phyloP scores from a whole-genome alignment of 2,797 vertebrate genomes.

The Chaenodraco wilsoni region DNA sequence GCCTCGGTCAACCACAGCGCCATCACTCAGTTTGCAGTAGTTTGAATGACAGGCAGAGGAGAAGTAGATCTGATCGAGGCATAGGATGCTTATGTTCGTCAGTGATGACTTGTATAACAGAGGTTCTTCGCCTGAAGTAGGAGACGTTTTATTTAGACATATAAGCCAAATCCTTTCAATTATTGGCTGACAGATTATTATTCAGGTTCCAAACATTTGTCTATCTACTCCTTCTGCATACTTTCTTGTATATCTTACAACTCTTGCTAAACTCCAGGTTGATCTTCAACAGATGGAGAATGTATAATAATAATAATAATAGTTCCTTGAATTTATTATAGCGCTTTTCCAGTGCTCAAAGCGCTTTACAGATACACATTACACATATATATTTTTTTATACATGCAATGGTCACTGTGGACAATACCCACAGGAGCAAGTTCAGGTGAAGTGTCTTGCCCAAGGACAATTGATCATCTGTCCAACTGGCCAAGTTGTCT shows the following conservation, averaged over 20 bases:
- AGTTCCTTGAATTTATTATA: too few relatives aligned
- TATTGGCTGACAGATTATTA: not conserved
- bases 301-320: not conserved
- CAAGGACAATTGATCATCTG: not conserved
- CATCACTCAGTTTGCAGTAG: conserved; percentile 46
- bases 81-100: conserved; percentile 1
- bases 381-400: too few relatives aligned
- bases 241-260: too few relatives aligned
- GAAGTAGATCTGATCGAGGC: conserved; percentile 19
- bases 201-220: too few relatives aligned
- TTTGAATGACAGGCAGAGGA: conserved; percentile 46
- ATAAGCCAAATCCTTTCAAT: not conserved
- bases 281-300: not conserved
- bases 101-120: not conserved
- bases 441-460: too few relatives aligned
- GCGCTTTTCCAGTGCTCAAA: too few relatives aligned
- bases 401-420: too few relatives aligned
- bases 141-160: not conserved
- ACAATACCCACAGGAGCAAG: too few relatives aligned
- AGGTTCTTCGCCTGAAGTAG: not conserved
- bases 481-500: conserved; percentile 18
- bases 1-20: conserved; percentile 37
- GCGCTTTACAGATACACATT: too few relatives aligned
- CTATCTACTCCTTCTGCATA: too few relatives aligned
- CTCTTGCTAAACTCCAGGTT: too few relatives aligned